Base-by-base conservation (phyloP, 2,113 vertebrate species). In the Vicugna pacos region DNA sequence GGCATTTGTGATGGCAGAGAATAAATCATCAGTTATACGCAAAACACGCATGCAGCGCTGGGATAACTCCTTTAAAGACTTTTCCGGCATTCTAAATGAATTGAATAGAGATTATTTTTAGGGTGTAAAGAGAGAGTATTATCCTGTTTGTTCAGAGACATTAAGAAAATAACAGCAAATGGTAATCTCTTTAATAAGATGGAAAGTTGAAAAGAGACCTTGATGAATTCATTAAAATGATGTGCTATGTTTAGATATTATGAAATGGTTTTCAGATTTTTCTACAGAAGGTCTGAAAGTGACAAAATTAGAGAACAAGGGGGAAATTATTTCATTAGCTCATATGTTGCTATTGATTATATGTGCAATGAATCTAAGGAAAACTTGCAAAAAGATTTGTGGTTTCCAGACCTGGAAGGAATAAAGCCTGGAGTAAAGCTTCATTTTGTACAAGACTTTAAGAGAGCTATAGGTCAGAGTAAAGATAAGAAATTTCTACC, bases 211-310 rank as follows among this genome's bases (percentile, higher is more conserved):
- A 82, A 84, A 85, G 30, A 48, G 26, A 20, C 35, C 28, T 92
- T 95, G 17, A 88, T 89, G 35, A 28, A 81, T 80, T 90, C 24
- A 76, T 65, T 73, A 92, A 69, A 85, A 81, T 96, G 30, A 20
- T 94, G n/a, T 72, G 12, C 7, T 58, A 8, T 89, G 50, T 28
- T 46, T 60, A 65, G 87, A 7, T 80, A 52, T 52, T 28, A 93
- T 79, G 64, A 94, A 89, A 46, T 56, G 5, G 17, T 56, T 95
- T 79, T 67, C 22, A 95, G 6, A 60, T 93, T 30, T 42, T 88
- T 3, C 11, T 84, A 14, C 4, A 92, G 1, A 22, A 52, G 60
- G 11, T 81, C 32, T 88, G 26, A 87, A 83, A 73, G 32, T 73
- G 32, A 67, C 0, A 54, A 79, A 54, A 46, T 81, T 50, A 22